These are phyloP conservation scores for Kryptopterus vitreolus DNA, from an alignment of 2,797 vertebrate species.

Conservation along the genomic window DNA sequence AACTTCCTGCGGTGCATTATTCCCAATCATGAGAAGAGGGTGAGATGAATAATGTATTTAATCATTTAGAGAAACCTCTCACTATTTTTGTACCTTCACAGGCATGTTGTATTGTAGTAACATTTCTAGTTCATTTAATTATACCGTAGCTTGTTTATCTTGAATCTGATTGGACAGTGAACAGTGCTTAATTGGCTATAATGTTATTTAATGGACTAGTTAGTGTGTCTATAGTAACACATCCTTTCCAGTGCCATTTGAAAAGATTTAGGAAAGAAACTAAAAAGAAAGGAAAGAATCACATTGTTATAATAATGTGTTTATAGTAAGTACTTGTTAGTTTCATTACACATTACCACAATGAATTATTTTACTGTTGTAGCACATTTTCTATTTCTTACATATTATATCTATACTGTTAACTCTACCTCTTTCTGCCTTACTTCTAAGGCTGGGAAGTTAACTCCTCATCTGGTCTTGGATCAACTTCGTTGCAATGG, in stretches of 20 bases:
- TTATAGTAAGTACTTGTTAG: background rate
- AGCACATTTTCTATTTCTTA: background rate
- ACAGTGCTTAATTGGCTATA: background rate
- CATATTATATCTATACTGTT: background rate
- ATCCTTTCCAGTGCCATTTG: background rate
- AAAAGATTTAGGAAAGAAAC: background rate
- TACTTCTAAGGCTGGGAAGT: conserved; percentile 76
- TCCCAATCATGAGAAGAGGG: conserved; percentile 90
- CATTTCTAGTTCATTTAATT: background rate
- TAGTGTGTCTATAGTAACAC: background rate
- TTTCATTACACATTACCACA: no score
- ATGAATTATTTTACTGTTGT: background rate
- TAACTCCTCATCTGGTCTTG: conserved; percentile 83
- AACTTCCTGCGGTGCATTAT: conserved; percentile 92
- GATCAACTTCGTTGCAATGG: conserved; percentile 90
- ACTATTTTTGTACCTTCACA: background rate
- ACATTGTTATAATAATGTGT: background rate
- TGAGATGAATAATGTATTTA: conserved; percentile 59
- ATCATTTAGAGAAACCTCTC: background rate
- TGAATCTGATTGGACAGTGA: background rate
- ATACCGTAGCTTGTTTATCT: background rate
- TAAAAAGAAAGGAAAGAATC: background rate
- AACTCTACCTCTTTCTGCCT: background rate
- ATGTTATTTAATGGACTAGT: background rate
- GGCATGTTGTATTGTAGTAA: background rate